Evolutionary conservation across 2,113 vertebrate genomes (phyloP), one percentile per base, ranked within the genome.

Genomic region (Brachyhypopomus occidentalis): DNA sequence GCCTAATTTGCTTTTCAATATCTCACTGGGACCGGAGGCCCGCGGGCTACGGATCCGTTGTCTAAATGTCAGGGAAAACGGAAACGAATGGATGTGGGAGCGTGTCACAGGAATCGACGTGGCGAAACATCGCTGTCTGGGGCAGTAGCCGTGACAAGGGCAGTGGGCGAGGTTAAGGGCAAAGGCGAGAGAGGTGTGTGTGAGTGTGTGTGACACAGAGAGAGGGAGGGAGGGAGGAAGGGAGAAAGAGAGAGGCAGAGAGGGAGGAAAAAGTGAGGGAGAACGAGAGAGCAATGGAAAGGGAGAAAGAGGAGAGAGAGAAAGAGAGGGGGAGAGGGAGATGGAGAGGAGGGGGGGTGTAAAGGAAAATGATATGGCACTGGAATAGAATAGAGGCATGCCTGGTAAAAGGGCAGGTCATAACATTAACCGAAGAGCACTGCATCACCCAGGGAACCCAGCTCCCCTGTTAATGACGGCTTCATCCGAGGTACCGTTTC

Each of bases 91-190:
- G 71, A 78, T 77, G 77, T 77, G 45, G 41, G 71, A 81, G 82
- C 85, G 52, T 78, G 82, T 81, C 85, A 84, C 72, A 72, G 55
- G 71, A 78, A 78, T 75, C 34, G 84, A 83, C 75, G 58, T 64
- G 70, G 74, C 34, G 62, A 83, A 80, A 78, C 82, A 41, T 58
- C 25, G 6, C 71, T 72, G 70, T 82, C 72, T 79, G 38, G 59
- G 77, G 48, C 66, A 66, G 34, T 55, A 41, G 80, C 74, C 75
- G 59, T 66, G 83, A 78, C 75, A 78, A 81, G 83, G 83, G 70
- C 75, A 78, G 56, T 0, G 19, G 34, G 69, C 19, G 6, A 66
- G 62, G 52, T 60, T 69, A 70, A 77, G 52, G 55, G 58, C 62
- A 45, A n/a, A 27, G 52, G 66, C 23, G 64, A 60, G 67, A 45